These are phyloP conservation scores for Prietella phreatophila DNA, from an alignment of 2,113 vertebrate species.

Conservation along the genomic window DNA sequence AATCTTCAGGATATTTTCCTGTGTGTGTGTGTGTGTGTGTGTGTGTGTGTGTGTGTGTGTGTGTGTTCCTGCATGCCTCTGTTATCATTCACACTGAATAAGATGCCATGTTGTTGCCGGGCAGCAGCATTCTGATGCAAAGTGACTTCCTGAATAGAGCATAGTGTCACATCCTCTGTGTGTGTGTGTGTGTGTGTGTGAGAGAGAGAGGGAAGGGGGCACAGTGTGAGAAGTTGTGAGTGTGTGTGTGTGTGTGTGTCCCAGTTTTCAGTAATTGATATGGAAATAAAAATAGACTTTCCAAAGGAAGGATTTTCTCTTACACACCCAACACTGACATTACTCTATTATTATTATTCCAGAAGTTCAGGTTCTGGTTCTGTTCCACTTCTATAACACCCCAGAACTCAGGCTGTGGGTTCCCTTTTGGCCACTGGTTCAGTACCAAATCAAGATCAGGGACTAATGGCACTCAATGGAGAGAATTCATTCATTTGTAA, in stretches of 20 bases:
- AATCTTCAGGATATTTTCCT: neutral
- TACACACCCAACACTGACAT: neutral
- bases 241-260: slow-evolving; percentile 46
- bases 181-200: slow-evolving; percentile 41
- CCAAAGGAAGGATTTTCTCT: slow-evolving; percentile 19
- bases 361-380: neutral
- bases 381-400: neutral
- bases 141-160: slow-evolving; percentile 70
- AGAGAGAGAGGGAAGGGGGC: neutral
- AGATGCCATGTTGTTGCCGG: slow-evolving; percentile 67
- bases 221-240: slow-evolving; percentile 17
- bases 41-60: slow-evolving; percentile 36
- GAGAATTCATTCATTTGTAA: neutral
- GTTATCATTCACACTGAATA: slow-evolving; percentile 64
- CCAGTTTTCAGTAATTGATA: slow-evolving; percentile 61
- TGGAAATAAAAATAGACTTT: slow-evolving; percentile 53
- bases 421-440: neutral
- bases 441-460: neutral
- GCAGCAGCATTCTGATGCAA: slow-evolving; percentile 76
- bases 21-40: slow-evolving; percentile 20
- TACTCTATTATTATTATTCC: neutral
- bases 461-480: neutral
- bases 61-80: slow-evolving; percentile 48
- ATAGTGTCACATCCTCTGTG: slow-evolving; percentile 70
- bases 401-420: neutral